Base-by-base conservation (phyloP, 2,888 invertebrate species). In the Creontiades dilutus region DNA sequence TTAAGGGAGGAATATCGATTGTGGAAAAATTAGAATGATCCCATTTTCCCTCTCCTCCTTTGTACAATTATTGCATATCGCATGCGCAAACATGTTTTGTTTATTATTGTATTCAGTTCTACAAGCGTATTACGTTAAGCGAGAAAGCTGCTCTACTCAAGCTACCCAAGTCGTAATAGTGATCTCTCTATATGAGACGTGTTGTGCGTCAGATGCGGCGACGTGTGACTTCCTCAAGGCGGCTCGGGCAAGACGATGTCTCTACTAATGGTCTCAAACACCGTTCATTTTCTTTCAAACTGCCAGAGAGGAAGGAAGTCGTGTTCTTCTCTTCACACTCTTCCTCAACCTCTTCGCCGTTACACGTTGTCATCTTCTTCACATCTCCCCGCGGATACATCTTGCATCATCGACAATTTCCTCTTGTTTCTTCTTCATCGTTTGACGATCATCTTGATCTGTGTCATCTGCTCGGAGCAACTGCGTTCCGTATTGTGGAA, bases 221-320 rank as follows among this genome's bases (percentile, higher is more conserved):
- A 68, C 23, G 68, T 68, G 23, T 68, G 68, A 68, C 68, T 68
- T 68, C 68, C 68, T 68, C 68, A 68, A 68, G 68, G 68, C 68
- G 68, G 23, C 19, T 12, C 68, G 68, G 61, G 23, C 68, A 19
- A 12, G 27, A 12, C 68, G 23, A 68, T 23, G 68, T 68, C 68
- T 68, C 27, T 11, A 68, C 68, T 68, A 68, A 68, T 68, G 68
- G 68, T 68, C 23, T 68, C 68, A 68, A 68, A 68, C 68, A 12
- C 68, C 68, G 68, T 68, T 68, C 68, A 68, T 12, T 23, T 68
- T 68, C 68, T 68, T 68, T 23, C 7, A 13, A 23, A 11, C 23
- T 0, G 23, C 68, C 19, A 19, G 23, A 23, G 68, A 68, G 68
- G 68, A 68, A 68, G 68, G 68, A 68, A 68, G 68, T 68, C 68